phyloP scores from a whole-genome alignment of 2,113 vertebrate species.

The Gallinago jamesoni region DNA sequence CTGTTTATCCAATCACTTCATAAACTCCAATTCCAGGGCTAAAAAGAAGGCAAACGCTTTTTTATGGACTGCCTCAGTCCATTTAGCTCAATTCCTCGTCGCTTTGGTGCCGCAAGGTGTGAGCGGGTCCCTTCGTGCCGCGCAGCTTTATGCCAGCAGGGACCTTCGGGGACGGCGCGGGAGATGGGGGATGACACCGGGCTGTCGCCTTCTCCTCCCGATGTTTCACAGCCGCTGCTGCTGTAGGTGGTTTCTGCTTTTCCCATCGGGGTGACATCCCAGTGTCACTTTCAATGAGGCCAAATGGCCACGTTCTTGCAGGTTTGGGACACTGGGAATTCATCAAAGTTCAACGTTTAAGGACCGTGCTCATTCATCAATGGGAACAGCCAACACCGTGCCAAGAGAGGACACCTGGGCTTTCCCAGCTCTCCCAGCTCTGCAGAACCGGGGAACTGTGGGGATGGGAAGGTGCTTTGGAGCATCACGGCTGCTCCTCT shows the following conservation, averaged over 20 bases:
- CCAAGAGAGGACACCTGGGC: not conserved
- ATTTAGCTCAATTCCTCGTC: not conserved
- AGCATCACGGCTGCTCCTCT: not conserved
- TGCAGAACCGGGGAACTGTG: not conserved
- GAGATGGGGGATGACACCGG: not conserved
- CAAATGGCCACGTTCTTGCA: conserved; percentile 65
- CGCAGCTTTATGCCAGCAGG: not conserved
- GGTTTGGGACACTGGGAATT: conserved; percentile 40
- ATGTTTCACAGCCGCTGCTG: conserved; percentile 43
- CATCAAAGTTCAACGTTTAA: conserved; percentile 53
- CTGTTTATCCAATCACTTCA: conserved; percentile 40
- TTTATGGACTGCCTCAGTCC: conserved; percentile 21
- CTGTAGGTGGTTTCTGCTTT: conserved; percentile 39
- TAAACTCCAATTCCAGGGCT: not conserved
- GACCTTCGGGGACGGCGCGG: not conserved
- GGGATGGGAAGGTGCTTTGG: not conserved
- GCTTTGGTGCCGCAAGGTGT: not conserved
- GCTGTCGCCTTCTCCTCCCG: conserved; percentile 8
- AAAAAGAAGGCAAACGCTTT: conserved; percentile 29
- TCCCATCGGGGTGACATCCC: conserved; percentile 17
- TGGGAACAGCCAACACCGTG: not conserved
- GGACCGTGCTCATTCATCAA: conserved; percentile 6
- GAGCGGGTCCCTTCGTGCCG: not conserved
- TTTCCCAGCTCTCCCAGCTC: not conserved
- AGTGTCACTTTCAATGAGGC: conserved; percentile 12